A percentile compares a stretch with the other conserved stretches of the same genome.
phyloP scores from a whole-genome alignment of 23 tunicate genomes.

The Phallusia fumigata region DNA sequence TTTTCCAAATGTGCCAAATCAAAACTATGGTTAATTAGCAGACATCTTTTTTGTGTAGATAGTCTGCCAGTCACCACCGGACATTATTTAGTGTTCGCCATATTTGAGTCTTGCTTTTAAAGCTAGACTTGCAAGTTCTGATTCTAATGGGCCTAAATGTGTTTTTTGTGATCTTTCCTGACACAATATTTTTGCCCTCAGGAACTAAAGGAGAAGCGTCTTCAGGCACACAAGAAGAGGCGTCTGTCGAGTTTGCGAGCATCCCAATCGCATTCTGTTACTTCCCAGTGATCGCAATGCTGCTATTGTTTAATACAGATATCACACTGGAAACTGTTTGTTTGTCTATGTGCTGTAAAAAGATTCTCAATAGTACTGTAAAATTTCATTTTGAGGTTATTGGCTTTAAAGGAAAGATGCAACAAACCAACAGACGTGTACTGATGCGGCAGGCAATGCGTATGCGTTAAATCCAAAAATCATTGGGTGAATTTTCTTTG shows the following conservation, averaged over 20 bases:
- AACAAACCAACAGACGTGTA: slow-evolving; percentile 29
- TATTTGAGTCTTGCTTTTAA: not conserved
- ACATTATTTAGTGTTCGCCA: not conserved
- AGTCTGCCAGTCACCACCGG: slow-evolving; percentile 22
- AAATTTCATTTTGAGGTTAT: slow-evolving; percentile 1
- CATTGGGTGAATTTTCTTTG: no score
- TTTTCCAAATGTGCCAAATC: slow-evolving; percentile 21
- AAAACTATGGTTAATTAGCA: slow-evolving; percentile 27
- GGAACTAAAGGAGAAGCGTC: slow-evolving; percentile 58
- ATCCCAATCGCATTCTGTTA: slow-evolving; percentile 68
- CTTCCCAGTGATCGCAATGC: slow-evolving; percentile 48
- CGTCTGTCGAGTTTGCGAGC: slow-evolving; percentile 82
- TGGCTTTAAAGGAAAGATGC: slow-evolving; percentile 13
- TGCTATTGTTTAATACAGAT: not conserved
- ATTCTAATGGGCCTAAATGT: not conserved
- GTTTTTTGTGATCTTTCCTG: not conserved
- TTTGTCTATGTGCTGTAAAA: no score
- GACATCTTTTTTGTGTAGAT: not conserved
- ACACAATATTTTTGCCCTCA: not conserved
- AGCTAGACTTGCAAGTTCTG: no score
- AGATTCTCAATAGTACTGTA: no score
- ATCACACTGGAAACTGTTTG: not conserved
- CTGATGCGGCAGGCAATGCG: no score
- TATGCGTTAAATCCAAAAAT: no score
- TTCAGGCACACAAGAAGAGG: slow-evolving; percentile 68